Conservation (phyloP, 53 echinoderm and acorn worm species). For the Hippasteria phrygiana region DNA sequence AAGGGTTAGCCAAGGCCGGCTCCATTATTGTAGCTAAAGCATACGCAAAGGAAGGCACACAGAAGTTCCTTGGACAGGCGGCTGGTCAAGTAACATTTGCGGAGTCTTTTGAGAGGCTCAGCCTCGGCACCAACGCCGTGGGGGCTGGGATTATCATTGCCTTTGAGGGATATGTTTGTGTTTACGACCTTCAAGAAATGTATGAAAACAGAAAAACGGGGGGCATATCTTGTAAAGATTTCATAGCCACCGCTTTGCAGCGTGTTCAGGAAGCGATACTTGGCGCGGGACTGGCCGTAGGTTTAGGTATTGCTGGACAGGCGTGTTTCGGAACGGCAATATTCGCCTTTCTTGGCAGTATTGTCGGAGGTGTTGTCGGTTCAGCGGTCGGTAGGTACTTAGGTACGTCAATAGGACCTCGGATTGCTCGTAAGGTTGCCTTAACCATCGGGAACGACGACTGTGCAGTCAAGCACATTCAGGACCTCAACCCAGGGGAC, state of each 20-base stretch:
- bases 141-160: slow-evolving; percentile 14
- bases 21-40: background rate
- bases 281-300: slow-evolving; percentile 24
- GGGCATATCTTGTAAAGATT: slow-evolving; percentile 21
- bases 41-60: background rate
- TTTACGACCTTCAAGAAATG: slow-evolving; percentile 10
- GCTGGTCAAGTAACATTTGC: too few species aligned
- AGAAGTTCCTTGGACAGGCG: background rate
- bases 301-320: background rate
- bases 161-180: slow-evolving; percentile 14
- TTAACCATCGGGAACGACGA: slow-evolving; percentile 25
- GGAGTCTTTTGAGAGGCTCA: too few species aligned
- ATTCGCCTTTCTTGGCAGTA: background rate
- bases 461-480: background rate
- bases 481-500: slow-evolving; percentile 56
- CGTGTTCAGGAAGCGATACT: slow-evolving; percentile 9
- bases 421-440: background rate
- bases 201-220: slow-evolving; percentile 20
- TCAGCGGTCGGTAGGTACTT: background rate
- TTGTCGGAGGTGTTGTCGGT: slow-evolving; percentile 36
- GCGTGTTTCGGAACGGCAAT: slow-evolving; percentile 14
- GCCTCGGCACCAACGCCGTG: background rate
- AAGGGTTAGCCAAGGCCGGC: background rate
- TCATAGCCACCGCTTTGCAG: background rate
- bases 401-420: slow-evolving; percentile 13